Base-by-base conservation (phyloP, 1,140 invertebrate species). In the Drosophila nebulosa region DNA sequence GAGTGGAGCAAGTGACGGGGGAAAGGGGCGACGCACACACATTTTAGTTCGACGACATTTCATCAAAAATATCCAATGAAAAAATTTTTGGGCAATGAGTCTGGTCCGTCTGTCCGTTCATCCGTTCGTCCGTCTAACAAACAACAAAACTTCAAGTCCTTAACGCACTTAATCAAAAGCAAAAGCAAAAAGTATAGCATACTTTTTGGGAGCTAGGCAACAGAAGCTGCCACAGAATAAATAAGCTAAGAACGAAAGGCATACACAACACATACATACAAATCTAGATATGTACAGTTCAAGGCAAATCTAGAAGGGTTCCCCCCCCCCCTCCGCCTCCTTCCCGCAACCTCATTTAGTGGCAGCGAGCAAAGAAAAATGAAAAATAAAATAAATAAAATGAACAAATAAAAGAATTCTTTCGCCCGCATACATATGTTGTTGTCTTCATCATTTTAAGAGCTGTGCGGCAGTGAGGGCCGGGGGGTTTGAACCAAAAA, bases 381-480 rank as follows among this genome's bases (percentile, higher is more conserved):
- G 4, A 10, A 58, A 30, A 30, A 58, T 32, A 58, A 58, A 58
- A 46, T 46, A 46, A 46, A 46, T 46, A 46, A 46, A 46, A 46
- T 46, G 39, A 46, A 46, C 39, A 46, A 46, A 46, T 46, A 46
- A 46, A 46, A 46, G 39, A 46, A 46, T 46, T 46, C 16, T 21
- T 46, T 21, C 30, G 22, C 46, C 36, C 53, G 32, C 51, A 51
- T 60, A 16, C 27, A 42, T 16, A 57, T 39, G 26, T 10, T 46
- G 39, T 46, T 46, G 39, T 46, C 39, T 46, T 46, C 39, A 46
- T 46, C 39, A 46, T 46, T 46, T 46, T 46, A 16, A 21, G 16
- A 30, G 27, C 27, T 9, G 4, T 9, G 10, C 7, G 10, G 27
- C 7, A 30, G 27, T 9, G 27, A 10, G 30, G 1, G 2, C 7